Evolutionary conservation across 2,113 vertebrate species (phyloP).

Genomic region (Pyrgilauda ruficollis): DNA sequence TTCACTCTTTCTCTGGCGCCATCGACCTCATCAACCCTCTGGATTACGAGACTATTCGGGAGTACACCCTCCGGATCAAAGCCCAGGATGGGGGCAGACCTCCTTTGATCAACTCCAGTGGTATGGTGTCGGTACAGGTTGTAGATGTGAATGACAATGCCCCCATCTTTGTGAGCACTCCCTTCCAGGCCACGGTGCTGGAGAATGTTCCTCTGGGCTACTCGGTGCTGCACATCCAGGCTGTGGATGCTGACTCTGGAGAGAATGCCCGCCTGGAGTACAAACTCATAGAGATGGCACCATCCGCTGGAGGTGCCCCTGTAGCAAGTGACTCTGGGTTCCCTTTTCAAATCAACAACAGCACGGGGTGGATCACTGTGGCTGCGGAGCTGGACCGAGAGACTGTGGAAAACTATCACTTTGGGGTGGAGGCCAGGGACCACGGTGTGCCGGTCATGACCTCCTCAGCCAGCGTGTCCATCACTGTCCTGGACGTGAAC

Average conservation of each 20-base stretch:
- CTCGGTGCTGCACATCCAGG: slow-evolving; percentile 93
- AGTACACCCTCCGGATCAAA: slow-evolving; percentile 91
- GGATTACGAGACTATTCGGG: slow-evolving; percentile 90
- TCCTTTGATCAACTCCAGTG: slow-evolving; percentile 90
- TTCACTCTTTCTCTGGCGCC: slow-evolving; percentile 87
- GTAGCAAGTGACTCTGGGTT: slow-evolving; percentile 63
- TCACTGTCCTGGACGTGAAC: slow-evolving; percentile 91
- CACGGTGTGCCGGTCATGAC: slow-evolving; percentile 86
- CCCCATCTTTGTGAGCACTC: slow-evolving; percentile 97
- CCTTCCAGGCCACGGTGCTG: slow-evolving; percentile 91
- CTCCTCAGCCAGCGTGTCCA: slow-evolving; percentile 91
- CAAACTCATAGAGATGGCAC: slow-evolving; percentile 78
- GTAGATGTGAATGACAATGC: slow-evolving; percentile 94
- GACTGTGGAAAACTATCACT: slow-evolving; percentile 87
- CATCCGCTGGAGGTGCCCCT: not conserved
- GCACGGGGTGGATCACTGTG: slow-evolving; percentile 94
- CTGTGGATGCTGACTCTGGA: slow-evolving; percentile 89
- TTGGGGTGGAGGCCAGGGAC: slow-evolving; percentile 91
- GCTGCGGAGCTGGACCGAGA: slow-evolving; percentile 88
- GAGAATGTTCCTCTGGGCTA: slow-evolving; percentile 90
- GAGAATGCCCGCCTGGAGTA: slow-evolving; percentile 91
- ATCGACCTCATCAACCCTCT: slow-evolving; percentile 92
- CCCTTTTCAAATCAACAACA: slow-evolving; percentile 93
- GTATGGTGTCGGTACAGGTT: slow-evolving; percentile 91
- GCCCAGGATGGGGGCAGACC: slow-evolving; percentile 95